Percentiles rank a stretch among this genome's conserved stretches.
Conservation (phyloP, 2,113 vertebrate genomes). For the Eulemur rufifrons region DNA sequence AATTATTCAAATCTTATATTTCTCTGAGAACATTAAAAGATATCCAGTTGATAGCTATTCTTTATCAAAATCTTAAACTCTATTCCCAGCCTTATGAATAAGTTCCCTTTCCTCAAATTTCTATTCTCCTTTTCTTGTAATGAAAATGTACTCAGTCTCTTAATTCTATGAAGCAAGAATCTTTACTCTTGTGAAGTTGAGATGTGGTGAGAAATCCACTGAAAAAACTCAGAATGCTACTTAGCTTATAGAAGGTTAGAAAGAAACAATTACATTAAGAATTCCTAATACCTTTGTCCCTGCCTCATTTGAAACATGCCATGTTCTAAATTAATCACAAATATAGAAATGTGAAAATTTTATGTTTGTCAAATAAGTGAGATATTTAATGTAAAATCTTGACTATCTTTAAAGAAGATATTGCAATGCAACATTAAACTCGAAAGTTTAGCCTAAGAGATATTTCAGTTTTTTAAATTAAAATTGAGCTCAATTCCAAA, state of each 20-base stretch:
- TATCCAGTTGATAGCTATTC: neutral
- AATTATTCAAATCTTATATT: neutral
- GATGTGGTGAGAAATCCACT: neutral
- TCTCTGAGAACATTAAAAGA: neutral
- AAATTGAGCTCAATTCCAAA: slow-evolving; percentile 39
- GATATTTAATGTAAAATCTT: neutral
- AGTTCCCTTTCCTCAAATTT: neutral
- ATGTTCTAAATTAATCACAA: neutral
- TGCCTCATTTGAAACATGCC: neutral
- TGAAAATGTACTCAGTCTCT: neutral
- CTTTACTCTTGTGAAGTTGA: neutral
- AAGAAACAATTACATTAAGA: neutral
- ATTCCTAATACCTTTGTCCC: neutral
- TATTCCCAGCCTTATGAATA: neutral
- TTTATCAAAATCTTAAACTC: neutral
- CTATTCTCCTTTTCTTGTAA: neutral
- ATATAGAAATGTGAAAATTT: neutral
- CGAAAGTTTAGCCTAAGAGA: neutral
- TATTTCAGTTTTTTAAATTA: neutral
- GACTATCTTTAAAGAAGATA: neutral
- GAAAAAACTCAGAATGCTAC: neutral
- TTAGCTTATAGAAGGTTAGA: neutral
- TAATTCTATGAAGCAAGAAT: neutral
- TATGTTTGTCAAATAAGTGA: neutral
- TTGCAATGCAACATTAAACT: neutral